A percentile compares a stretch with the other conserved stretches of the same genome.
Conservation (phyloP, 2,113 vertebrate species). For the Clarias batrachus region DNA sequence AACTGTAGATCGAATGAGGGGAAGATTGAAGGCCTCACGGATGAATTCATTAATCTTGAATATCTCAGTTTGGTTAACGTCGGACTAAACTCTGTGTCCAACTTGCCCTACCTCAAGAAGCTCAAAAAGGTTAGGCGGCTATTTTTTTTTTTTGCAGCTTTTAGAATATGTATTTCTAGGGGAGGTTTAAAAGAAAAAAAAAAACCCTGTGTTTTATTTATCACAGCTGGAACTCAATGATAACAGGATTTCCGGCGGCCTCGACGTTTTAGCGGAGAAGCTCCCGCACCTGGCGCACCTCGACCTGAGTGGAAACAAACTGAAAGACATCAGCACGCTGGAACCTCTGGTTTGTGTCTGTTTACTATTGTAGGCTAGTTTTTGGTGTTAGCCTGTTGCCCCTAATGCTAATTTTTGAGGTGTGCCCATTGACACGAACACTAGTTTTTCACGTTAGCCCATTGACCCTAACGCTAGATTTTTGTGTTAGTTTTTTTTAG, state of each 20-base stretch:
- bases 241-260: conserved; percentile 88
- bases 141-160: neutral
- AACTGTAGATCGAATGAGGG: conserved; percentile 87
- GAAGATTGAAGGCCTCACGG: conserved; percentile 87
- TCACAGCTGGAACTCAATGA: conserved; percentile 89
- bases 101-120: conserved; percentile 88
- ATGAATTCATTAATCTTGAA: conserved; percentile 88
- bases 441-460: neutral
- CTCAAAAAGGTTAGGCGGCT: conserved; percentile 84
- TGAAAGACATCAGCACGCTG: conserved; percentile 92
- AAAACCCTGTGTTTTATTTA: conserved; percentile 41
- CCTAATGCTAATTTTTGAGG: neutral
- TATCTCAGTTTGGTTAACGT: conserved; percentile 94
- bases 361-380: neutral
- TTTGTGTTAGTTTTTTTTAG: neutral
- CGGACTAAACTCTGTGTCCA: conserved; percentile 82
- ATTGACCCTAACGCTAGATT: neutral
- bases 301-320: conserved; percentile 91
- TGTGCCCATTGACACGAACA: neutral
- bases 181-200: neutral
- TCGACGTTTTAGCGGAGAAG: conserved; percentile 91
- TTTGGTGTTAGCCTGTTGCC: neutral
- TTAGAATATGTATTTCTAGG: neutral
- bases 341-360: conserved; percentile 83
- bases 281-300: conserved; percentile 89